These are phyloP conservation scores for Siniperca undulata DNA, from an alignment of 2,797 vertebrate species.

Conservation along the genomic window DNA sequence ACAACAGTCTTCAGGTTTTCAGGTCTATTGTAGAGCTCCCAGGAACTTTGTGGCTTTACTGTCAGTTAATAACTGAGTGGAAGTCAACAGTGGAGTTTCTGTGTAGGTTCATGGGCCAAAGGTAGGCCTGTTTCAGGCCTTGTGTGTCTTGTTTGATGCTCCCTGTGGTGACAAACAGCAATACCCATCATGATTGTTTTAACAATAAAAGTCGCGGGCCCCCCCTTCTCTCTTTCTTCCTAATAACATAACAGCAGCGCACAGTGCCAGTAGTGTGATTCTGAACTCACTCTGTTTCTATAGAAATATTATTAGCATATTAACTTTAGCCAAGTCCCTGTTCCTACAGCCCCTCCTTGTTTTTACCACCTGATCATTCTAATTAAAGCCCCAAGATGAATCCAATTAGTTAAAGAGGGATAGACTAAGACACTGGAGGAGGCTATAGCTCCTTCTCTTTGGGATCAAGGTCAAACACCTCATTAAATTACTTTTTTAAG, in stretches of 20 bases:
- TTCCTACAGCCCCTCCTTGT: slow-evolving; percentile 45
- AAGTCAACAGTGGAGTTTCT: slow-evolving; percentile 4
- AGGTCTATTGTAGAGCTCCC: background rate
- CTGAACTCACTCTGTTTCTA: background rate
- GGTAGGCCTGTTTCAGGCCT: slow-evolving; percentile 16
- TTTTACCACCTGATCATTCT: slow-evolving; percentile 76
- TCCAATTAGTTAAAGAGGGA: slow-evolving; percentile 80
- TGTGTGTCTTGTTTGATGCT: background rate
- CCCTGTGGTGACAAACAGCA: background rate
- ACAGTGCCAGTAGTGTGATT: background rate
- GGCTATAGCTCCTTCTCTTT: slow-evolving; percentile 31
- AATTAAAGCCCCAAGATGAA: slow-evolving; percentile 82
- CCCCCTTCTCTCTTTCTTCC: background rate
- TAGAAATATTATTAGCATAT: background rate
- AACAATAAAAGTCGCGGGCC: background rate
- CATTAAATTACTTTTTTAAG: background rate
- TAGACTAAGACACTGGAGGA: slow-evolving; percentile 60
- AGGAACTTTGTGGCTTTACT: background rate
- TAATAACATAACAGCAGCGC: background rate
- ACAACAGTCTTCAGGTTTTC: background rate
- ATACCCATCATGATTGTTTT: background rate
- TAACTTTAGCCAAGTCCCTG: slow-evolving; percentile 41
- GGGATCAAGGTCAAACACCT: slow-evolving; percentile 60
- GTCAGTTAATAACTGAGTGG: background rate
- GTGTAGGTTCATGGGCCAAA: background rate